Conservation (phyloP, 2,888 invertebrate genomes). For the Torymus aiolomorphi region DNA sequence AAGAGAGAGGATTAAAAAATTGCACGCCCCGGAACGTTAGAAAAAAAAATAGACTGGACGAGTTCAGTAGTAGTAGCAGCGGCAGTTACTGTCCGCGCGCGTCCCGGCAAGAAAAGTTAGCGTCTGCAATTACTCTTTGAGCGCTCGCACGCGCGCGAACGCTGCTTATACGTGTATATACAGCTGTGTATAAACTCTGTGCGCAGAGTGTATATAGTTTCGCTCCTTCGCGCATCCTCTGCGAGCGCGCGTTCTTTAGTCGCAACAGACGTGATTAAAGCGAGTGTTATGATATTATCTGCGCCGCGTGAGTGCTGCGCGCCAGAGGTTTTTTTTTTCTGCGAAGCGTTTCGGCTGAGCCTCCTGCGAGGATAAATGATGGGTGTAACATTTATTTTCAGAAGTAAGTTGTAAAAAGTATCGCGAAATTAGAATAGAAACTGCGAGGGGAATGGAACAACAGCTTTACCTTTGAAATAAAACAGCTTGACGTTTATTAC, state of each 20-base stretch:
- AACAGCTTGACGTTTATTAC: background rate
- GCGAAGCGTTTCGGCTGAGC: too few species aligned
- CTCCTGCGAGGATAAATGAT: too few species aligned
- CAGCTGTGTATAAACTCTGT: background rate
- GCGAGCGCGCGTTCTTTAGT: background rate
- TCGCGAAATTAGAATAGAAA: too few species aligned
- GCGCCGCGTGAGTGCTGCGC: background rate
- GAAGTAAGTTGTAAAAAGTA: too few species aligned
- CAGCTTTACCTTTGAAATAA: too few species aligned
- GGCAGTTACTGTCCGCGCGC: background rate
- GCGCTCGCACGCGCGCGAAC: constrained; percentile 12
- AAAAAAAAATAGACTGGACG: constrained; percentile 43
- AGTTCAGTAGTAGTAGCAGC: too few species aligned
- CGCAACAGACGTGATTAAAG: constrained; percentile 24
- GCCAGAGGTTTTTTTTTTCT: background rate
- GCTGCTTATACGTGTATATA: constrained; percentile 7
- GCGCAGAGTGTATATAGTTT: background rate
- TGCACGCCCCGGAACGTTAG: constrained; percentile 57
- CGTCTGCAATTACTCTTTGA: constrained; percentile 62
- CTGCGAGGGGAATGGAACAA: too few species aligned
- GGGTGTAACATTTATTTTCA: too few species aligned
- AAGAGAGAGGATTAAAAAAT: constrained; percentile 63
- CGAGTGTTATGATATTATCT: constrained; percentile 22
- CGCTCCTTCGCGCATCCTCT: background rate
- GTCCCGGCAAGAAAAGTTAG: constrained; percentile 57